Evolutionary conservation across 2,113 vertebrate genomes (phyloP), one percentile per base, ranked within the genome.

Genomic region (Rhinichthys klamathensis): DNA sequence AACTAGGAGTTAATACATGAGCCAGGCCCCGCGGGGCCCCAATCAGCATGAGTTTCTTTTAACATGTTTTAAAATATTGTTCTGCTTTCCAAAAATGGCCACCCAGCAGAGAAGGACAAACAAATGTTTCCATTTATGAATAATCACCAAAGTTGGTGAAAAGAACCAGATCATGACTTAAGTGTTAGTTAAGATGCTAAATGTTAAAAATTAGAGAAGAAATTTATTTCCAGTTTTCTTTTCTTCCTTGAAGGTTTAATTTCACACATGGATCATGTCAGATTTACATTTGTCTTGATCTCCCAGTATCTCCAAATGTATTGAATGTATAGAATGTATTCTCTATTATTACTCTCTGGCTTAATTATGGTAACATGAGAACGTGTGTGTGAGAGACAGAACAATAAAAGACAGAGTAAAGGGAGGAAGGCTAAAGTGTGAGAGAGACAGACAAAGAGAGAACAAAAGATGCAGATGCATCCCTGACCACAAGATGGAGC

Each of bases 71-170:
- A 86, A 85, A 54, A 85, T 30, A 60, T 27, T 30, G 70, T 18
- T 54, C 23, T 21, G 25, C 44, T 87, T 84, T 84, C 76, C 80
- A 84, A 83, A 61, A 87, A 73, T 72, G 82, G 61, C 85, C 80
- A 87, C 86, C 86, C 86, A 84, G 77, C 69, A 82, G 70, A 89
- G 75, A 75, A 79, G 72, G 41, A 85, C 67, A 88, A 86, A 87
- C 63, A 90, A 89, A 87, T 89, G 87, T 89, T 91, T 83, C 87
- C 84, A 90, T 90, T 88, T 89, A 80, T 89, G 73, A 80, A 67
- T 77, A 83, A 89, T 92, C 86, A 87, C 88, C 92, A 89, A 93
- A 90, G 88, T 61, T 91, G 89, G 85, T 86, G 88, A 92, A 91
- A 92, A 89, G 91, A 89, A 85, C 89, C 87, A 88, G 84, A 81